Conservation (phyloP, 2,113 vertebrate species). For the Rhabdornis inornatus region DNA sequence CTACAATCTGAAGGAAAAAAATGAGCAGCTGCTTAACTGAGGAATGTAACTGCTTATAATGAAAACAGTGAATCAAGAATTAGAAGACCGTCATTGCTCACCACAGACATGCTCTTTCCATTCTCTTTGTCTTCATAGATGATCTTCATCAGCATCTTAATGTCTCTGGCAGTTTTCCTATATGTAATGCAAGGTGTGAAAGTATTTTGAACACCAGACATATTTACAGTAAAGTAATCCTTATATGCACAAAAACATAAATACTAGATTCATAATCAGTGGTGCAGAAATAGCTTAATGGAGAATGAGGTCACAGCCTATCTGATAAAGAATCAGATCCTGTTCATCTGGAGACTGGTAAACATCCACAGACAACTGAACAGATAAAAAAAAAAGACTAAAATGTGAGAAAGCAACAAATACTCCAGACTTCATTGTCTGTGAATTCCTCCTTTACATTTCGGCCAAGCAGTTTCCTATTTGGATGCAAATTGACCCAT, state of each 20-base stretch:
- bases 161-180: not conserved
- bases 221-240: not conserved
- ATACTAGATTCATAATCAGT: not conserved
- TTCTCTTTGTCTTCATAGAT: not conserved
- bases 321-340: not conserved
- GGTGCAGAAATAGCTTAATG: not conserved
- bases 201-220: not conserved
- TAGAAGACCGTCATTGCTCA: not conserved
- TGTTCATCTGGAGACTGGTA: not conserved
- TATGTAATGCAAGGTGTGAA: not conserved
- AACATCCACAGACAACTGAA: not conserved
- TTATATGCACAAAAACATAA: not conserved
- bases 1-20: not conserved
- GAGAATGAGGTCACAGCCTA: not conserved
- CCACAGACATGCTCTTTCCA: not conserved
- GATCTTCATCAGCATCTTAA: not conserved
- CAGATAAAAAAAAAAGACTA: not conserved
- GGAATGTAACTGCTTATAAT: not conserved
- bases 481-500: not conserved
- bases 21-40: not conserved
- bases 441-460: not conserved
- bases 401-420: not conserved
- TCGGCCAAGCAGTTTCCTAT: not conserved
- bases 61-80: not conserved
- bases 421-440: not conserved